phyloP scores from a whole-genome alignment of 1,140 invertebrate species.

The Orius insidiosus region DNA sequence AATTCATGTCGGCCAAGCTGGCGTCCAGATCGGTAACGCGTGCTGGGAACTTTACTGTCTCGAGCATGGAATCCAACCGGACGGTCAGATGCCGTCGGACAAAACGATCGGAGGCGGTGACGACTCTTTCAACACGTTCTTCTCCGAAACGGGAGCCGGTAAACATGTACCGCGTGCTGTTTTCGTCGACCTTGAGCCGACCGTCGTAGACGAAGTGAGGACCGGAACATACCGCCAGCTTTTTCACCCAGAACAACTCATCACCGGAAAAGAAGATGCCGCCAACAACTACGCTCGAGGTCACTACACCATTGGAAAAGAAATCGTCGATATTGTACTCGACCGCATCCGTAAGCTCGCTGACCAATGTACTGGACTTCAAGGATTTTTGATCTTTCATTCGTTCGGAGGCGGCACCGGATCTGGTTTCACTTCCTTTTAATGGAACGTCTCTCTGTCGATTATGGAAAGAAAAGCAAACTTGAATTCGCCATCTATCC shows the following conservation, averaged over 20 bases:
- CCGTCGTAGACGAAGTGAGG: slow-evolving; percentile 43
- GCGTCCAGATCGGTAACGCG: slow-evolving; percentile 71
- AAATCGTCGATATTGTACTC: slow-evolving; percentile 43
- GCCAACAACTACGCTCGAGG: slow-evolving; percentile 68
- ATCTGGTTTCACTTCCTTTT: slow-evolving; percentile 49
- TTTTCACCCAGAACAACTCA: slow-evolving; percentile 43
- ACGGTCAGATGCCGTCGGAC: slow-evolving; percentile 37
- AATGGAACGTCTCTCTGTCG: slow-evolving; percentile 46
- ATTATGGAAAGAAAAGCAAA: slow-evolving; percentile 50
- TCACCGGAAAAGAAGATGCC: slow-evolving; percentile 50
- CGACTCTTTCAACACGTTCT: slow-evolving; percentile 50
- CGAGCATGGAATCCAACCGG: slow-evolving; percentile 61
- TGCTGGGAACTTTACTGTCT: slow-evolving; percentile 69
- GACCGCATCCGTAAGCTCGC: slow-evolving; percentile 37
- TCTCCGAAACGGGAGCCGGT: slow-evolving; percentile 31
- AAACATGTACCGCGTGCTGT: slow-evolving; percentile 44
- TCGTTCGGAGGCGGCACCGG: slow-evolving; percentile 61
- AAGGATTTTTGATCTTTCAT: slow-evolving; percentile 54
- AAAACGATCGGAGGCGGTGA: slow-evolving; percentile 37
- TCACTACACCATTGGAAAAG: slow-evolving; percentile 51
- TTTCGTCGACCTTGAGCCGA: slow-evolving; percentile 49
- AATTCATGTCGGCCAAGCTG: slow-evolving; percentile 77
- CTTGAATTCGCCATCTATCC: slow-evolving; percentile 52
- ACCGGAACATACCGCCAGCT: slow-evolving; percentile 38
- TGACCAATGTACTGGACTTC: slow-evolving; percentile 47